Conservation (phyloP, 1,140 invertebrate genomes). For the Euwallacea similis region DNA sequence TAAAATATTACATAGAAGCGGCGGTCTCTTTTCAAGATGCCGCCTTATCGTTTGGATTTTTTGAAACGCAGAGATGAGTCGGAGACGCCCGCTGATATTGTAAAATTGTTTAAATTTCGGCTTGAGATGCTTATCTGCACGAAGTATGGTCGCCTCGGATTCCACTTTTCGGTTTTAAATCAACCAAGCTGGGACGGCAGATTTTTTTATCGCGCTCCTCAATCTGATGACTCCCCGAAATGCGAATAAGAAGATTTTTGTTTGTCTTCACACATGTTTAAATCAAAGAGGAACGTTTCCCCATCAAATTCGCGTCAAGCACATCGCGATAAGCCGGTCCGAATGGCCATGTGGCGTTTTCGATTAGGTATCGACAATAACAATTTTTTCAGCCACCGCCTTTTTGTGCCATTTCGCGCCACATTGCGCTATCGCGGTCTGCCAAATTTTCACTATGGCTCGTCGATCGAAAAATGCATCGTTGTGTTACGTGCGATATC, state of each 20-base stretch:
- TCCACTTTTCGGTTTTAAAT: constrained; percentile 40
- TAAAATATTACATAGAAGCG: constrained; percentile 36
- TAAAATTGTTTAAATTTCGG: constrained; percentile 41
- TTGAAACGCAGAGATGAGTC: constrained; percentile 28
- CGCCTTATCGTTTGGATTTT: constrained; percentile 32
- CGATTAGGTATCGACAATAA: constrained; percentile 12
- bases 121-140: constrained; percentile 28
- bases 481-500: constrained; percentile 7
- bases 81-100: constrained; percentile 32
- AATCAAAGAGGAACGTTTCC: not conserved
- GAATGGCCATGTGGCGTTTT: constrained; percentile 14
- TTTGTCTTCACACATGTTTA: too few species aligned
- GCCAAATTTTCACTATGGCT: constrained; percentile 16
- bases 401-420: constrained; percentile 29
- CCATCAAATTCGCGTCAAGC: constrained; percentile 18
- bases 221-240: constrained; percentile 28
- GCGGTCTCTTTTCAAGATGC: constrained; percentile 34
- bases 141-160: constrained; percentile 31
- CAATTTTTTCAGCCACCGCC: constrained; percentile 13
- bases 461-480: constrained; percentile 10
- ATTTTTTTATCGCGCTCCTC: constrained; percentile 28
- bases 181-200: constrained; percentile 20
- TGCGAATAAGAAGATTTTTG: constrained; percentile 2
- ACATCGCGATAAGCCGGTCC: constrained; percentile 11
- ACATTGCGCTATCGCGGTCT: constrained; percentile 11